phyloP scores from a whole-genome alignment of 1,140 invertebrate genomes.

The Hycleus phaleratus region DNA sequence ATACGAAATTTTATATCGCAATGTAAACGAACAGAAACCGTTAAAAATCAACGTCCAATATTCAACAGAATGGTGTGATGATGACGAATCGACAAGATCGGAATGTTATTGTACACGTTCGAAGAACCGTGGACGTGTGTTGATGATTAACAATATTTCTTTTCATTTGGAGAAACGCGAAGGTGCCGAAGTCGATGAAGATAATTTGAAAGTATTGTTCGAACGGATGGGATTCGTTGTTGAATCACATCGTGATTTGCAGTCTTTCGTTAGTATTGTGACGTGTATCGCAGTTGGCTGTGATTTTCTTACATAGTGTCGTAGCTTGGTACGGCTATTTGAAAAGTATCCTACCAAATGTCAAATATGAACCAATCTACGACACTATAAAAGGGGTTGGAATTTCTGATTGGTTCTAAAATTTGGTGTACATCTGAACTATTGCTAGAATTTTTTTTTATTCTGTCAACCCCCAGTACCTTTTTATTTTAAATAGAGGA shows the following conservation, averaged over 20 bases:
- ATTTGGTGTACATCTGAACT: too few species aligned
- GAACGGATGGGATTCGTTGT: slow-evolving; percentile 48
- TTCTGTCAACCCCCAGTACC: too few species aligned
- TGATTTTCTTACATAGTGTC: too few species aligned
- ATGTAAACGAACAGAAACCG: background rate
- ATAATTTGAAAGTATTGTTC: slow-evolving; percentile 47
- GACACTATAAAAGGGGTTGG: too few species aligned
- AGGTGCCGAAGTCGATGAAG: slow-evolving; percentile 45
- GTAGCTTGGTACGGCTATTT: too few species aligned
- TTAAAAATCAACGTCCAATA: slow-evolving; percentile 19
- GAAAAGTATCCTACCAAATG: too few species aligned
- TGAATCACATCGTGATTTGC: slow-evolving; percentile 25
- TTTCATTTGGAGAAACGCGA: slow-evolving; percentile 31
- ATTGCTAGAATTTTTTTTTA: too few species aligned
- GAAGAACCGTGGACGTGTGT: slow-evolving; percentile 47
- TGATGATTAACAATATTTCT: slow-evolving; percentile 51
- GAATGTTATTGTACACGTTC: slow-evolving; percentile 44
- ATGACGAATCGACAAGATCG: slow-evolving; percentile 1
- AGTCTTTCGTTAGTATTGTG: slow-evolving; percentile 30
- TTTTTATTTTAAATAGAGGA: too few species aligned
- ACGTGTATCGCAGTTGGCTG: too few species aligned
- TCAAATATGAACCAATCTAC: too few species aligned
- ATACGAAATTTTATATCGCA: too few species aligned
- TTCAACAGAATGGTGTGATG: slow-evolving; percentile 20
- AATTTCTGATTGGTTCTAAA: too few species aligned